Evolutionary conservation across 2,113 vertebrate species (phyloP).

Genomic region (Apistogramma diplotaenia): DNA sequence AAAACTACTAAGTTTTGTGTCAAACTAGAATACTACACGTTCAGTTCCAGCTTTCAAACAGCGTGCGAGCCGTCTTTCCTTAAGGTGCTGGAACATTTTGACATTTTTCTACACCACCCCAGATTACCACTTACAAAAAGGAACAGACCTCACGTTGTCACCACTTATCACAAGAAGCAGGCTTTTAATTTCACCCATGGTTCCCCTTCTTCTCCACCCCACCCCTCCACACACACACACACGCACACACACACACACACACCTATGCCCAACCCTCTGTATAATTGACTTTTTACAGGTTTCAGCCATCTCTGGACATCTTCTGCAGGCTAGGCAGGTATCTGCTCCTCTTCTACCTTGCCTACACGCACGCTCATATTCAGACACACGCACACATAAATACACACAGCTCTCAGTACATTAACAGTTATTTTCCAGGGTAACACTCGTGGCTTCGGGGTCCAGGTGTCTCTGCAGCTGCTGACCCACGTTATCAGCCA

Average conservation of each 20-base stretch:
- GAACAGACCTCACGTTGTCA: slow-evolving; percentile 1
- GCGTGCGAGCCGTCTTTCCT: not conserved
- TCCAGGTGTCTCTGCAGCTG: slow-evolving; percentile 66
- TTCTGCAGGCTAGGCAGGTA: slow-evolving; percentile 37
- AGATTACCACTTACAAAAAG: not conserved
- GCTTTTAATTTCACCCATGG: slow-evolving; percentile 70
- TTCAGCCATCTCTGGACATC: slow-evolving; percentile 50
- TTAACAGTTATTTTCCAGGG: slow-evolving; percentile 59
- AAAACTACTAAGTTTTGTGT: not conserved
- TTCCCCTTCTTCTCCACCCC: slow-evolving; percentile 43
- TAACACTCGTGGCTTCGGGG: slow-evolving; percentile 54
- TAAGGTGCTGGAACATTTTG: not conserved
- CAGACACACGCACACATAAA: not conserved
- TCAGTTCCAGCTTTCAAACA: not conserved
- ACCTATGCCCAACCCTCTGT: not conserved
- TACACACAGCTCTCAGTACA: slow-evolving; percentile 25
- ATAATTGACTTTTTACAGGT: slow-evolving; percentile 64
- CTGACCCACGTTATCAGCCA: slow-evolving; percentile 69
- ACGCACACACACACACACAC: too few species aligned
- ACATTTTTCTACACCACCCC: not conserved
- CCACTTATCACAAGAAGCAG: slow-evolving; percentile 43
- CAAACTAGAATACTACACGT: not conserved
- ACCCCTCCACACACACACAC: not conserved
- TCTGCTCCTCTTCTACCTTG: not conserved
- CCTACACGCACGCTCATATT: not conserved